These are phyloP conservation scores for Nannobrachium achirus DNA, from an alignment of 2,113 vertebrate genomes.

Conservation along the genomic window DNA sequence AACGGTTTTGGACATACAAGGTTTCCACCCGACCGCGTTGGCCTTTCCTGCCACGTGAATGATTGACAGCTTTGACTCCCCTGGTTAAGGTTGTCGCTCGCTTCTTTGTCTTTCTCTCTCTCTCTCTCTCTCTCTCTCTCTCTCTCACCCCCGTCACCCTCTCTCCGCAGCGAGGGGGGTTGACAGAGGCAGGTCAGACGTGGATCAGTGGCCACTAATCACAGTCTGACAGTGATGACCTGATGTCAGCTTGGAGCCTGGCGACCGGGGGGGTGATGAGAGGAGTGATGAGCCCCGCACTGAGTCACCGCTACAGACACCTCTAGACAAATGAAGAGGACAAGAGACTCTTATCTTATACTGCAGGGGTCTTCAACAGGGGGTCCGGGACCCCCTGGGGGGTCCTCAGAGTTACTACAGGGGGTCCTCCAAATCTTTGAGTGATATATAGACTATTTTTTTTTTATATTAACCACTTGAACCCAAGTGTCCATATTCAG, in stretches of 20 bases:
- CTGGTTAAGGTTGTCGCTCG: conserved; percentile 29
- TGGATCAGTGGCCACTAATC: conserved; percentile 39
- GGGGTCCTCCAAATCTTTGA: too few species aligned
- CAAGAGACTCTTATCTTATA: too few species aligned
- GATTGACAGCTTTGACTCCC: conserved; percentile 63
- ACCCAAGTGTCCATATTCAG: too few species aligned
- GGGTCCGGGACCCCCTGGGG: too few species aligned
- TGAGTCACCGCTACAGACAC: too few species aligned
- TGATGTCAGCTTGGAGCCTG: conserved; percentile 23
- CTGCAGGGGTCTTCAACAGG: too few species aligned
- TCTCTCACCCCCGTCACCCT: background rate
- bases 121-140: background rate
- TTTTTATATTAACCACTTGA: too few species aligned
- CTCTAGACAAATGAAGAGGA: too few species aligned
- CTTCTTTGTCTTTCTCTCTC: background rate
- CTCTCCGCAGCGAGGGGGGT: conserved; percentile 20
- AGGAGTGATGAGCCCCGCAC: conserved; percentile 2
- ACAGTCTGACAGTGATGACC: conserved; percentile 38
- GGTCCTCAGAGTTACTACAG: too few species aligned
- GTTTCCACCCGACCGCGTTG: too few species aligned
- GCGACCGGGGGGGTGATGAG: conserved; percentile 25
- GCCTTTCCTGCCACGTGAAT: conserved; percentile 44
- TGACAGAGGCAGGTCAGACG: conserved; percentile 39
- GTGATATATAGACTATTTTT: too few species aligned
- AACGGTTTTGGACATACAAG: too few species aligned